Evolutionary conservation across 2,888 invertebrate species (phyloP).

Genomic region (Noctua comes): DNA sequence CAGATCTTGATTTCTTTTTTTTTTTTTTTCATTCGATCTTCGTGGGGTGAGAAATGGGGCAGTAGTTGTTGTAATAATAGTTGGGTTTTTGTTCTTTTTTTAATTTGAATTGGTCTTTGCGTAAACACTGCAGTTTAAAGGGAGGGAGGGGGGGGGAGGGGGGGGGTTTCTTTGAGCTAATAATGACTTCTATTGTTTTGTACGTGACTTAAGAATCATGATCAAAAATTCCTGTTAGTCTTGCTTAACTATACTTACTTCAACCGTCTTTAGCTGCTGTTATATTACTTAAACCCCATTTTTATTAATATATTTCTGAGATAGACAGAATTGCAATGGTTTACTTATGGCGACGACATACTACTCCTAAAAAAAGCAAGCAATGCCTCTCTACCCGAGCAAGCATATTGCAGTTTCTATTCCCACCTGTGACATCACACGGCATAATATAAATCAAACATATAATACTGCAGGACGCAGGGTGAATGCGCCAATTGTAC

Average conservation of each 20-base stretch:
- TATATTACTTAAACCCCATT: no score
- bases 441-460: conserved; percentile 31
- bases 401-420: conserved; percentile 15
- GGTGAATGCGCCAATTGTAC: conserved; percentile 38
- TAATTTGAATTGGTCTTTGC: not conserved
- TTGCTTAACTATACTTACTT: not conserved
- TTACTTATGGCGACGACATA: no score
- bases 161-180: not conserved
- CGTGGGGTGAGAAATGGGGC: not conserved
- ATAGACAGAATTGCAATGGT: no score
- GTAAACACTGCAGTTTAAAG: not conserved
- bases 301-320: no score
- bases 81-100: not conserved
- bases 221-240: no score
- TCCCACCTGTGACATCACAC: conserved; percentile 10
- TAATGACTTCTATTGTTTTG: not conserved
- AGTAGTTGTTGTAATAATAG: not conserved
- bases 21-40: conserved; percentile 49
- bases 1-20: conserved; percentile 52
- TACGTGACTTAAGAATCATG: no score
- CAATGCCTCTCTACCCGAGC: not conserved
- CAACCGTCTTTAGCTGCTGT: no score
- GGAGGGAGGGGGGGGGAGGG: no score
- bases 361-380: not conserved
- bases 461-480: conserved; percentile 23